Base-by-base conservation (phyloP, 2,888 invertebrate genomes). In the Drosophila anomelani region DNA sequence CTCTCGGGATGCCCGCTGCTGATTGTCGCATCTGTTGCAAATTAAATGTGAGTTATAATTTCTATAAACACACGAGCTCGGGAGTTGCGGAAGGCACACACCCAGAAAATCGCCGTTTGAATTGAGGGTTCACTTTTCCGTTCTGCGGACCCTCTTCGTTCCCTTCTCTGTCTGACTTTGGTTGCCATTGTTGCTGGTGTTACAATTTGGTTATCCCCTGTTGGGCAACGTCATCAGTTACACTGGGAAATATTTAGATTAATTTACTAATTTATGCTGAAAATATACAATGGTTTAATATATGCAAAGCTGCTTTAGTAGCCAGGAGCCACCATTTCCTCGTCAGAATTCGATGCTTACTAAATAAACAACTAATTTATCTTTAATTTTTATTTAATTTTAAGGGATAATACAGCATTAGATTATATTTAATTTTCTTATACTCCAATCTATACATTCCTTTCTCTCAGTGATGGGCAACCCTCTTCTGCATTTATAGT, bases 21-120 rank as follows among this genome's bases (percentile, higher is more conserved):
- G 79, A 82, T 81, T 80, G 84, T 80, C 88, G 87, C 91, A 91
- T 91, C 91, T 91, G 91, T 91, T 91, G 86, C 91, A 90, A 91
- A 90, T 90, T 85, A 90, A 90, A 88, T 89, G 88, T 82, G 78
- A 85, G 88, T 90, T 91, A 91, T 90, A 90, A 86, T 89, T 78
- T 87, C 75, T 77, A 78, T 85, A 89, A 85, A 81, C 89, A 81
- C 67, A 71, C 66, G 53, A 51, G 47, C 72, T 63, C 57, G 53
- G 32, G 39, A 61, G 44, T 44, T 51, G 54, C 41, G 61, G 46
- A 58, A 67, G 70, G 75, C 68, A 75, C 80, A 90, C 89, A 88
- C 89, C 90, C 89, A 87, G 86, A 73, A 90, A 90, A 90, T 90
- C 88, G 85, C 17, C 85, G 86, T 77, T 88, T 88, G 77, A 85